Conservation (phyloP, 2,113 vertebrate species). For the Cyanoderma ruficeps region DNA sequence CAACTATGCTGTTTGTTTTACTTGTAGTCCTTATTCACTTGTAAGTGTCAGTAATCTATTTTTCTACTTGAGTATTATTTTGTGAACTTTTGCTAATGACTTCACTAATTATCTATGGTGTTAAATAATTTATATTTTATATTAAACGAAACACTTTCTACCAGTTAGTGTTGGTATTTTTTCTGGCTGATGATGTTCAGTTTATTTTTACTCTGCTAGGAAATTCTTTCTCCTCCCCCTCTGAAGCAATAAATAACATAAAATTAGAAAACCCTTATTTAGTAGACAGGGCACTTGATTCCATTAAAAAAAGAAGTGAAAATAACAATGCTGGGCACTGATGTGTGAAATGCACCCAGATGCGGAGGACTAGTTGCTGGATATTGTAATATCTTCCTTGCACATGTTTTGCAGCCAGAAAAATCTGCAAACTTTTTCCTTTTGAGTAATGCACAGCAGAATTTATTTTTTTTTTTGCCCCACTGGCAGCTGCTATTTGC, state of each 20-base stretch:
- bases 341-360: conserved; percentile 75
- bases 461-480: not conserved
- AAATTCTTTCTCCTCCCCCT: conserved; percentile 70
- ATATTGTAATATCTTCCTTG: conserved; percentile 49
- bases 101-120: not conserved
- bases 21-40: conserved; percentile 30
- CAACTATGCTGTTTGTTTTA: conserved; percentile 16
- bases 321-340: conserved; percentile 70
- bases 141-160: conserved; percentile 45
- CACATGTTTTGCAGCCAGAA: conserved; percentile 55
- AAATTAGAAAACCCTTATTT: conserved; percentile 76
- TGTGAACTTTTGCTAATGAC: conserved; percentile 30
- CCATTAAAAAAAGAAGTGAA: conserved; percentile 83
- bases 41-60: conserved; percentile 9
- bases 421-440: conserved; percentile 34
- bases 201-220: conserved; percentile 68
- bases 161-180: conserved; percentile 22
- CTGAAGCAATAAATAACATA: conserved; percentile 71
- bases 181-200: conserved; percentile 35
- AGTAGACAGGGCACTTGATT: conserved; percentile 69
- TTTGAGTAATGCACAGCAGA: not conserved
- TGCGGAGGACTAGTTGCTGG: conserved; percentile 49
- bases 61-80: conserved; percentile 56
- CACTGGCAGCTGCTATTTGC: not conserved
- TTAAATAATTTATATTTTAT: conserved; percentile 50